phyloP scores from a whole-genome alignment of 2,888 invertebrate species.

The Bombylius major region DNA sequence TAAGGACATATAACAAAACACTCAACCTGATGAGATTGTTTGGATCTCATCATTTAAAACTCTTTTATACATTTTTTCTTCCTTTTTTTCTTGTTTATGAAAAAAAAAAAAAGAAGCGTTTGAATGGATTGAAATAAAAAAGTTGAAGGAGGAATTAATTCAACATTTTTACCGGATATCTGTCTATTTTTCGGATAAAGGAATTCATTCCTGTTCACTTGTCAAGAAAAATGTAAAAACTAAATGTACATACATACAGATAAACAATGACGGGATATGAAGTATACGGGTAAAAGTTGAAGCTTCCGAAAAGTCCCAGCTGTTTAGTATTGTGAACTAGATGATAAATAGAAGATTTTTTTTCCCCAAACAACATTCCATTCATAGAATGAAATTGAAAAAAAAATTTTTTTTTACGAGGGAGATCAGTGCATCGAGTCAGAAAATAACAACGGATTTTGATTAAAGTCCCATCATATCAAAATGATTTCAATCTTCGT shows the following conservation, averaged over 20 bases:
- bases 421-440: constrained; percentile 45
- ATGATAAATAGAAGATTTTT: not conserved
- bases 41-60: not conserved
- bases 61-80: not conserved
- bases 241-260: not conserved
- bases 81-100: too few relatives aligned
- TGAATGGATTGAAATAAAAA: not conserved
- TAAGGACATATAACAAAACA: constrained; percentile 20
- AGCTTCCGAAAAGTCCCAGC: not conserved
- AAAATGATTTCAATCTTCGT: constrained; percentile 9
- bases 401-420: constrained; percentile 2
- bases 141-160: not conserved
- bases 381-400: too few relatives aligned
- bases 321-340: not conserved
- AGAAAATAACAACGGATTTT: constrained; percentile 47
- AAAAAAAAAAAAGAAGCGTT: not conserved
- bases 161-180: constrained; percentile 11
- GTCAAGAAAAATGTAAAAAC: constrained; percentile 1
- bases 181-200: constrained; percentile 16
- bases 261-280: not conserved
- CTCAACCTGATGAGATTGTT: constrained; percentile 7
- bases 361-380: too few relatives aligned
- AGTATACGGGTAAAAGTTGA: not conserved
- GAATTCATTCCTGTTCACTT: constrained; percentile 10
- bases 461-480: constrained; percentile 35